Evolutionary conservation across 2,888 invertebrate species (phyloP).

Genomic region (Salticus scenicus): DNA sequence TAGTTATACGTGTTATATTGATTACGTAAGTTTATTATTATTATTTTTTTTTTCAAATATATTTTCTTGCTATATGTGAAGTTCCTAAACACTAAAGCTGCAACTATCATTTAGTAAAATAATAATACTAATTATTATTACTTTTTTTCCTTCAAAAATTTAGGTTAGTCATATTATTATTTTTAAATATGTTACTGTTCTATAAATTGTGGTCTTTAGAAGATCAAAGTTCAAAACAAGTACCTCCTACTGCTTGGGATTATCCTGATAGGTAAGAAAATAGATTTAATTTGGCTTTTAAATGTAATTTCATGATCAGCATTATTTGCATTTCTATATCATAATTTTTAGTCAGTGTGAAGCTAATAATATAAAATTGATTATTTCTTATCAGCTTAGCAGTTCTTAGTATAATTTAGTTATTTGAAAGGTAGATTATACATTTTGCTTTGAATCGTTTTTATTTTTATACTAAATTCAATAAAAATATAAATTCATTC

Average conservation of each 20-base stretch:
- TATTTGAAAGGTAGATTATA: too few species aligned
- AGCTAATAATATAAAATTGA: too few species aligned
- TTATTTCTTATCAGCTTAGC: too few species aligned
- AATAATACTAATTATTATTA: neutral
- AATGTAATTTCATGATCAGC: neutral
- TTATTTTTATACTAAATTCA: too few species aligned
- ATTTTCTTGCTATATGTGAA: neutral
- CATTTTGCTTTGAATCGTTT: too few species aligned
- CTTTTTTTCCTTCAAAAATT: conserved; percentile 4
- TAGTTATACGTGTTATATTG: conserved; percentile 63
- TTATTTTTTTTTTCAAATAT: neutral
- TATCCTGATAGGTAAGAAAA: conserved; percentile 50
- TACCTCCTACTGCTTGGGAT: conserved; percentile 33
- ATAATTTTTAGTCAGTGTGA: too few species aligned
- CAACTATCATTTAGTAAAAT: too few species aligned
- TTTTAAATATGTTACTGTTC: conserved; percentile 66
- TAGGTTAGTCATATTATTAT: conserved; percentile 65
- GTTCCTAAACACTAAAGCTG: too few species aligned
- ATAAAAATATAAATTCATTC: too few species aligned
- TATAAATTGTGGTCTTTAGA: conserved; percentile 70
- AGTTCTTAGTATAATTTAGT: too few species aligned
- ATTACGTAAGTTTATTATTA: conserved; percentile 44
- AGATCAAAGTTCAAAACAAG: conserved; percentile 64
- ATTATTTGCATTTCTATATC: neutral
- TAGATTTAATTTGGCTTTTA: too few species aligned